Base-by-base conservation (phyloP, 2,888 invertebrate species). In the Callinectes sapidus region DNA sequence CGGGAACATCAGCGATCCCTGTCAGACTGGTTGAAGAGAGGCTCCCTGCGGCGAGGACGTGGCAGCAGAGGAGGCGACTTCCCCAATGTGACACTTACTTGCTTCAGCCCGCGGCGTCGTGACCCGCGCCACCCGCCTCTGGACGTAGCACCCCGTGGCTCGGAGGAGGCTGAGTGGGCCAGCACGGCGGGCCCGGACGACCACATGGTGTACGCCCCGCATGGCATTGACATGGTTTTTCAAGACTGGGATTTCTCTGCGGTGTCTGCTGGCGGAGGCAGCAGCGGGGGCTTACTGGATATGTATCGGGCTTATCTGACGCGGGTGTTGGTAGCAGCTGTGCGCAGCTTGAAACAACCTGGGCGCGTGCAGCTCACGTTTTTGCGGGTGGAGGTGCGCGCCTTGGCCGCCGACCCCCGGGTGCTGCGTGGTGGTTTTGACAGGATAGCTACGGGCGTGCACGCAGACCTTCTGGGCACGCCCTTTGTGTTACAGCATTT, bases 151-250 rank as follows among this genome's bases (percentile, higher is more conserved):
- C 93, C 93, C n/a, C 86, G 90, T 42, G 89, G 93, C 86, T 77
- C 90, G 5, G 91, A 91, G 55, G 93, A 93, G 91, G 91, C 88
- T 28, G 93, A 93, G 35, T 93, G 93, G 93, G 66, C 90, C 32
- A 89, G 89, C n/a, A 90, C 85, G 32, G 93, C 90, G n/a, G 42
- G 86, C 18, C 35, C 71, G 2, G 93, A 91, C 0, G 93, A 93
- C 28, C 91, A 93, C 77, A 93, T 93, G 93, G 66, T 93, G 18
- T 93, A 93, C n/a, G 93, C 93, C 16, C 93, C 93, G 39, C 93
- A 93, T 35, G 93, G 93, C 39, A 93, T 93, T 71, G 93, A 93
- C 71, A 91, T 93, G 81, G 86, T 93, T 8, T 93, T 93, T 54
- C 93, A 93, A 32, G 93, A 93, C 66, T 93, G 93, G 93, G 93